Evolutionary conservation across 2,888 invertebrate species (phyloP).

Genomic region (Microctonus hyperodae): DNA sequence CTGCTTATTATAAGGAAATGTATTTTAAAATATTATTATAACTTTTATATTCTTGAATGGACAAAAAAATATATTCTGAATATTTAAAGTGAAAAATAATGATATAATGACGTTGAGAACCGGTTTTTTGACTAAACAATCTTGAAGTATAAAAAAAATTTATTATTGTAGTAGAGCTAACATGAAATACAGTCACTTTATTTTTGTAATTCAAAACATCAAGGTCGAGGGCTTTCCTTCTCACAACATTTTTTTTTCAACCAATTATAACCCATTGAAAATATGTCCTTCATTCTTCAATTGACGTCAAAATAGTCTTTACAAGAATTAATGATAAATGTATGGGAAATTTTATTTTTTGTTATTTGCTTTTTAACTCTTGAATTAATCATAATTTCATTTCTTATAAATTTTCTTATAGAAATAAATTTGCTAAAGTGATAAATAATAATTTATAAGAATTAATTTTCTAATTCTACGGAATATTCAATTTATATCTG

Average conservation of each 20-base stretch:
- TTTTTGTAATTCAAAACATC: background rate
- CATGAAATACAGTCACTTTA: background rate
- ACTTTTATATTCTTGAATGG: background rate
- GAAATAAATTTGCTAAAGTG: background rate
- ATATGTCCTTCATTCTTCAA: background rate
- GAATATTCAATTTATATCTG: background rate
- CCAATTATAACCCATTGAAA: background rate
- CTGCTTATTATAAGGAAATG: conserved; percentile 33
- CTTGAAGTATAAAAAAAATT: background rate
- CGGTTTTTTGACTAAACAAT: background rate
- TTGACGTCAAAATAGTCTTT: background rate
- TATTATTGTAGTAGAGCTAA: background rate
- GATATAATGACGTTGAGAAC: background rate
- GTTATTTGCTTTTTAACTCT: background rate
- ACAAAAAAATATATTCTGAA: background rate
- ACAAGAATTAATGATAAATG: background rate
- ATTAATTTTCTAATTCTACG: background rate
- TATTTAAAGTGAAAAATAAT: background rate
- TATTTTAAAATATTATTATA: background rate
- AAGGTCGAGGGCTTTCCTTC: background rate
- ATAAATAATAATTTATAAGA: background rate
- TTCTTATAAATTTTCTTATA: background rate
- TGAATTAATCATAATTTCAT: background rate
- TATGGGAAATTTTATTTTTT: background rate
- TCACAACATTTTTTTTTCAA: background rate